Percentiles rank a stretch among this genome's conserved stretches.
These are phyloP conservation scores for Platichthys flesus DNA, from an alignment of 2,113 vertebrate genomes.

Conservation along the genomic window DNA sequence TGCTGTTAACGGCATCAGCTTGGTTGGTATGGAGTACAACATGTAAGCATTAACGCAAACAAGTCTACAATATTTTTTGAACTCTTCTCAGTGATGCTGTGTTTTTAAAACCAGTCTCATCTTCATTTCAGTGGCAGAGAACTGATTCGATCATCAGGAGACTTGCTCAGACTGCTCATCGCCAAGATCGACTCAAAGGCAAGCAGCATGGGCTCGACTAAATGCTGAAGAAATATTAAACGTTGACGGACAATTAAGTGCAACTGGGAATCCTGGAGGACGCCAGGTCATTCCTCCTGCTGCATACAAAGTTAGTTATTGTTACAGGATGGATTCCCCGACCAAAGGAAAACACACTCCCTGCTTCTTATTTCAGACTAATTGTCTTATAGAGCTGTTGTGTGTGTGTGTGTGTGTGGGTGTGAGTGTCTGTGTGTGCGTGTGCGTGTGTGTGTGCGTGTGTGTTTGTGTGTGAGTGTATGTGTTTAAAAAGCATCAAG, in stretches of 20 bases:
- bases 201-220: slow-evolving; percentile 43
- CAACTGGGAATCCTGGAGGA: slow-evolving; percentile 26
- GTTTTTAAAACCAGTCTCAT: not conserved
- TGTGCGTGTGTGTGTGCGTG: not conserved
- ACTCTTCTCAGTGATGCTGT: not conserved
- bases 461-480: not conserved
- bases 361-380: slow-evolving; percentile 10
- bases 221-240: slow-evolving; percentile 59
- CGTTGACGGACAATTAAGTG: not conserved
- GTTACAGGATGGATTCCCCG: not conserved
- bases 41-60: slow-evolving; percentile 60
- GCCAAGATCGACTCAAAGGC: slow-evolving; percentile 72
- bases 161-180: slow-evolving; percentile 78
- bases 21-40: slow-evolving; percentile 83
- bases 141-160: slow-evolving; percentile 77
- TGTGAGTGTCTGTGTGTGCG: not conserved
- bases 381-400: slow-evolving; percentile 6
- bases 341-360: slow-evolving; percentile 38
- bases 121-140: slow-evolving; percentile 76
- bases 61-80: not conserved
- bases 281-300: not conserved
- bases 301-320: slow-evolving; percentile 28
- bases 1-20: slow-evolving; percentile 83
- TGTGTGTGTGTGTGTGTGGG: not conserved
- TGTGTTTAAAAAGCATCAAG: slow-evolving; percentile 13